Base-by-base conservation (phyloP, 2,888 invertebrate species). In the Spisula solida region DNA sequence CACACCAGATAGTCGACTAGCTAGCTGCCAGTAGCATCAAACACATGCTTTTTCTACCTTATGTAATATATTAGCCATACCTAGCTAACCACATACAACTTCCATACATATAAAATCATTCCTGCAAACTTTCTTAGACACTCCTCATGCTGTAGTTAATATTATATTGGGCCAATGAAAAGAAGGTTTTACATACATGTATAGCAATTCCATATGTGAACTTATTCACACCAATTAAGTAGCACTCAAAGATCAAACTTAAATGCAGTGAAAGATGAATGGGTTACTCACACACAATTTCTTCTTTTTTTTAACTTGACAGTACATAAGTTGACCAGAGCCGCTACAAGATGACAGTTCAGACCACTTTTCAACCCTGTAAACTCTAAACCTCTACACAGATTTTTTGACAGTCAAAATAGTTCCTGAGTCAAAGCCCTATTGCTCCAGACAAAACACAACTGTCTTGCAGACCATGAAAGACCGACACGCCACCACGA, bases 31-130 rank as follows among this genome's bases (percentile, higher is more conserved):
- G 41, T 41, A 79, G 47, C 85, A 85, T 75, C 56, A 51, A 78
- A 79, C 60, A 85, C 85, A 85, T 78, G 78, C 79, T 56, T 79
- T 12, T 25, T 85, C 34, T 85, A 85, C 85, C 79, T 85, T 78
- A 70, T 56, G 51, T 25, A 80, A 48, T 80, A 51, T n/a, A 80
- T 78, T 12, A 78, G 41, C 18, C 31, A 34, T 80, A 80, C 48
- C 80, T 48, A 70, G 41, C 41, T 70, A 80, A 80, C 80, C 80
- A 47, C 80, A 47, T 14, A 20, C 47, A 12, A 14, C 48, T 80
- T n/a, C 20, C 25, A 20, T 16, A 20, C 6, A n/a, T 25, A 41
- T 25, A 80, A 25, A 48, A 47, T 80, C n/a, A 48, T 16, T 80
- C 18, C 51, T 2, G 48, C 47, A 41, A 47, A 48, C 12, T 80